Percentiles rank a stretch among this genome's conserved stretches.
Conservation (phyloP, 1,140 invertebrate species). For the Drosophila nikananu region DNA sequence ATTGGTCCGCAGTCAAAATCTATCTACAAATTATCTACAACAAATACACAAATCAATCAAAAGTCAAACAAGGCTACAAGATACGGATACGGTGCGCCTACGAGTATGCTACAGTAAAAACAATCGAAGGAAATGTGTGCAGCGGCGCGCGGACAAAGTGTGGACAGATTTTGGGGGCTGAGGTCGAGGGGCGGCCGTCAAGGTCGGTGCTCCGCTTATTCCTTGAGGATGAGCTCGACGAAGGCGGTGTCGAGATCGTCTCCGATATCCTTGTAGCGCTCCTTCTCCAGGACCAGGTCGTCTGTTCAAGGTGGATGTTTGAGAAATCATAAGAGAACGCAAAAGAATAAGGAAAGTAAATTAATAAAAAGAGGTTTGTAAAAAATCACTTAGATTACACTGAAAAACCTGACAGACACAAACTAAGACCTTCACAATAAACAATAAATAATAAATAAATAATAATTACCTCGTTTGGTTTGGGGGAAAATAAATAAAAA, state of each 20-base stretch:
- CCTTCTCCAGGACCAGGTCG: slow-evolving; percentile 99
- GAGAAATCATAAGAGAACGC: slow-evolving; percentile 67
- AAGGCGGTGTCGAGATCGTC: slow-evolving; percentile 99
- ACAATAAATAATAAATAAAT: slow-evolving; percentile 27
- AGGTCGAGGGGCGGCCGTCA: slow-evolving; percentile 45
- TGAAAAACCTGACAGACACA: slow-evolving; percentile 35
- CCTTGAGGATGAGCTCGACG: slow-evolving; percentile 94
- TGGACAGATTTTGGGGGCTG: slow-evolving; percentile 41
- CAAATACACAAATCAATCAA: slow-evolving; percentile 50
- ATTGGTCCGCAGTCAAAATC: slow-evolving; percentile 46
- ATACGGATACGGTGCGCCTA: slow-evolving; percentile 55
- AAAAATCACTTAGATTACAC: slow-evolving; percentile 41
- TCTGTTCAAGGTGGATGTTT: slow-evolving; percentile 89
- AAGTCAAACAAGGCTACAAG: slow-evolving; percentile 43
- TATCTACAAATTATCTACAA: slow-evolving; percentile 56
- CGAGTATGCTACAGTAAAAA: slow-evolving; percentile 61
- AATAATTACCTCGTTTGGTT: slow-evolving; percentile 58
- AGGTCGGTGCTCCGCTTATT: slow-evolving; percentile 65
- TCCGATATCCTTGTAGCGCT: slow-evolving; percentile 99
- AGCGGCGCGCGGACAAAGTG: slow-evolving; percentile 1
- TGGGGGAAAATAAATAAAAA: slow-evolving; percentile 45
- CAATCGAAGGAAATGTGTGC: slow-evolving; percentile 55
- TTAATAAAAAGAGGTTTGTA: slow-evolving; percentile 48
- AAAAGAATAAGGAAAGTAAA: slow-evolving; percentile 59
- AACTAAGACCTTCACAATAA: slow-evolving; percentile 20